phyloP scores from a whole-genome alignment of 2,797 vertebrate species.

The Malacoraja senta region DNA sequence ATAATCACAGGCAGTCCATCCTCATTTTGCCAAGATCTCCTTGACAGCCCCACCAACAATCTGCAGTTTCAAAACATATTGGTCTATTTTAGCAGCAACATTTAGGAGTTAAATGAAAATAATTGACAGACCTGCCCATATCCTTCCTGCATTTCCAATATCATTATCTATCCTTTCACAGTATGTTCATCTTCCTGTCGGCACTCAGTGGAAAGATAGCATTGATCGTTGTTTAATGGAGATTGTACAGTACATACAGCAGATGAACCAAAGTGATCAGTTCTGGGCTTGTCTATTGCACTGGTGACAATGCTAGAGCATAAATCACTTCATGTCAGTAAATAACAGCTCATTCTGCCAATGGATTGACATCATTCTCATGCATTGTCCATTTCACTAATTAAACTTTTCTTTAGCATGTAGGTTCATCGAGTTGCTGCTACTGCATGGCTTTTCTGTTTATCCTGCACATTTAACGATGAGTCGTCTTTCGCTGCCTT shows the following conservation, averaged over 20 bases:
- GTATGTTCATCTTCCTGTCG: background rate
- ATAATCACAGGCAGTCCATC: background rate
- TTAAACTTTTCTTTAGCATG: background rate
- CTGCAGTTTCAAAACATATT: background rate
- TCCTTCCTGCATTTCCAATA: background rate
- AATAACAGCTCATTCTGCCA: background rate
- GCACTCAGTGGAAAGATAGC: background rate
- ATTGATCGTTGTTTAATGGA: background rate
- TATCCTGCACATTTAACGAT: background rate
- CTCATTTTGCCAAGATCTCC: background rate
- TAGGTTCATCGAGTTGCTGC: background rate
- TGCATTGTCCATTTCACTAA: slow-evolving; percentile 1
- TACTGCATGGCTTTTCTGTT: background rate
- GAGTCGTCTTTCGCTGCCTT: background rate
- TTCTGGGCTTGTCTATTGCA: background rate
- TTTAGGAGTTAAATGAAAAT: background rate
- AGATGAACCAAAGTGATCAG: too few relatives aligned
- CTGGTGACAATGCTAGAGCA: background rate
- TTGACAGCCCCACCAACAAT: too few relatives aligned
- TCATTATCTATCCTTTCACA: background rate
- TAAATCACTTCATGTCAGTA: background rate
- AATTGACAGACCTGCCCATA: background rate
- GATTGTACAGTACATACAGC: background rate
- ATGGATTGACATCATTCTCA: background rate
- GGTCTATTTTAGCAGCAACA: background rate